Evolutionary conservation across 2,888 invertebrate genomes (phyloP), one percentile per base, ranked within the genome.

Genomic region (Syrphus vitripennis): DNA sequence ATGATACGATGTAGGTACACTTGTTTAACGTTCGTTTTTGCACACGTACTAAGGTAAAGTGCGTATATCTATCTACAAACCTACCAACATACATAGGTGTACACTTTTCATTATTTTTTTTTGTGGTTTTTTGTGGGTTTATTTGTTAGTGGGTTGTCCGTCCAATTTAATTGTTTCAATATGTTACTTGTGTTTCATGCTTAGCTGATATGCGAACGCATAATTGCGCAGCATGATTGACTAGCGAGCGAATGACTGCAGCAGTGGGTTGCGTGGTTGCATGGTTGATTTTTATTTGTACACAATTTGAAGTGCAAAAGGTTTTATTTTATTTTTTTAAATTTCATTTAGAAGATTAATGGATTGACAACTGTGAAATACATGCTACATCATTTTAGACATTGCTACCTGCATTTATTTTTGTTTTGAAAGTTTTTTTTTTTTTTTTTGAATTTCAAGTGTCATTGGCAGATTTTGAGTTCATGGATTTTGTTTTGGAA

Each of bases 91-190:
- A 34, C 6, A 34, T 34, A 2, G 9, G 1, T 40, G 3, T 61
- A 61, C n/a, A 37, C 19, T 40, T 75, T n/a, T 1, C 12, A 24
- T 34, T 48, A 48, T 61, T 63, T 42, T 29, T 50, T 34, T 14
- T 5, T 74, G 16, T 71, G 14, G 24, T 34, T 48, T 71, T 82
- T 65, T 31, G 53, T 82, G 65, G 65, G 71, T 65, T 77, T 65
- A 48, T 57, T 77, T 77, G 83, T 63, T 78, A 55, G 78, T 83
- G 83, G 67, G 82, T 78, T 83, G 76, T 81, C 76, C 84, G 76
- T 76, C 59, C 82, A 82, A 61, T 77, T 82, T 77, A 86, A 86
- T 86, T 77, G 84, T 82, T 72, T 79, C 79, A 79, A 79, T 83
- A 70, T 83, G 83, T 83, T 83, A 70, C 83, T 70, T 67, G 71